Base-by-base conservation (phyloP, 2,113 vertebrate genomes). In the Acanthochromis polyacanthus region DNA sequence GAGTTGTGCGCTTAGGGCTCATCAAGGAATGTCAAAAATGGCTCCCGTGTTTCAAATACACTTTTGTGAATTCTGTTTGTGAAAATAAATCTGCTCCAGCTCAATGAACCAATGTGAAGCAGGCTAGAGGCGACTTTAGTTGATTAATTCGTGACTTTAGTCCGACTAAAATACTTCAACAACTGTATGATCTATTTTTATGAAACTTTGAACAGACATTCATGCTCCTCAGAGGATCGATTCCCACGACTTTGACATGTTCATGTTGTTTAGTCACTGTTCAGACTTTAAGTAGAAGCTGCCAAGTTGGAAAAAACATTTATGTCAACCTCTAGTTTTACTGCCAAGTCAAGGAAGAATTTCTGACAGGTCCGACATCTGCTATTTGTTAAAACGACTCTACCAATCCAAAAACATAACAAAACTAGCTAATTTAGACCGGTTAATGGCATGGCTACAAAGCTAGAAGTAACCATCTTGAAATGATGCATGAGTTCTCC, bases 251-350 rank as follows among this genome's bases (percentile, higher is more conserved):
- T 43, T 43, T 43, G 48, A 50, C 48, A 9, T n/a, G 19, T 50
- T 50, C 17, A 50, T 15, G 16, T 50, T n/a, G n/a, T 23, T 19
- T 19, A 57, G 23, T 57, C 17, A 70, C 3, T 20, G 23, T 57
- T 70, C 40, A 48, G 30, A 19, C 40, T 70, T 45, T 58, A 48
- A 58, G 22, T 70, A 48, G 6, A 46, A 32, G 67, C n/a, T 59
- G 32, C 30, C 4, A 30, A 30, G 30, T 30, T 30, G 3, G 23
- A 40, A 28, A 53, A 68, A 55, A 23, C 10, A 17, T 38, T 36
- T n/a, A 57, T 17, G 16, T 32, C 32, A 23, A 11, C 20, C 20
- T 69, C 17, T 14, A 45, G 16, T 19, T 20, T 30, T 43, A 25
- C 28, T 28, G 40, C 50, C 32, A 68, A 55, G 32, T 36, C 32